phyloP scores from a whole-genome alignment of 2,797 vertebrate genomes.

The Poeciliopsis turneri region DNA sequence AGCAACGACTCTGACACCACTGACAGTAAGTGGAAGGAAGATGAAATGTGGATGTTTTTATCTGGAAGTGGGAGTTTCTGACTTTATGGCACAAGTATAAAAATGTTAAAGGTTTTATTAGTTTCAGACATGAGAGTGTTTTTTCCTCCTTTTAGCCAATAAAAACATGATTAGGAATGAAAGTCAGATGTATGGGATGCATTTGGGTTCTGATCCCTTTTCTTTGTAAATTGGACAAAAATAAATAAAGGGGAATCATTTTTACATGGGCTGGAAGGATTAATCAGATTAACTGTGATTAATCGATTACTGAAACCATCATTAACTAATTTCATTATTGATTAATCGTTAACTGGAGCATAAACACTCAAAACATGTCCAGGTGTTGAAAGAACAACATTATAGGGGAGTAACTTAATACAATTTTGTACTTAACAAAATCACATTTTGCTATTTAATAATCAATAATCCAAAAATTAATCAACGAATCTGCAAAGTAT shows the following conservation, averaged over 20 bases:
- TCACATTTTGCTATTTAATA: too few relatives aligned
- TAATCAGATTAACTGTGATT: too few relatives aligned
- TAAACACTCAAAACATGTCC: too few relatives aligned
- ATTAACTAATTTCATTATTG: too few relatives aligned
- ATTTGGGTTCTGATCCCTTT: background rate
- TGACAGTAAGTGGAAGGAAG: constrained; percentile 88
- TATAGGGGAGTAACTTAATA: too few relatives aligned
- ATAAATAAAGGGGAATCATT: background rate
- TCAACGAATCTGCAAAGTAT: background rate
- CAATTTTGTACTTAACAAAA: too few relatives aligned
- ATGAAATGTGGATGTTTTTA: constrained; percentile 10
- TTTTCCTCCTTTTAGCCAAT: background rate
- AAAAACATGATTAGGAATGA: background rate
- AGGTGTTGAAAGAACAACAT: too few relatives aligned
- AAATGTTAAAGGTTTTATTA: background rate
- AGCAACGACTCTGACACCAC: constrained; percentile 98
- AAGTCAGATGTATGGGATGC: background rate
- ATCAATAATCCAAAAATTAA: too few relatives aligned
- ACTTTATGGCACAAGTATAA: background rate
- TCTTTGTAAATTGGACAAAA: background rate
- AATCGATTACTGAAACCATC: too few relatives aligned
- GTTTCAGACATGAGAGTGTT: background rate
- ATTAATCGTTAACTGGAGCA: too few relatives aligned
- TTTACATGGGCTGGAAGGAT: background rate
- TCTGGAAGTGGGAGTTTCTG: constrained; percentile 2